These are phyloP conservation scores for Sinocyclocheilus rhinocerous DNA, from an alignment of 2,113 vertebrate genomes.

Conservation along the genomic window DNA sequence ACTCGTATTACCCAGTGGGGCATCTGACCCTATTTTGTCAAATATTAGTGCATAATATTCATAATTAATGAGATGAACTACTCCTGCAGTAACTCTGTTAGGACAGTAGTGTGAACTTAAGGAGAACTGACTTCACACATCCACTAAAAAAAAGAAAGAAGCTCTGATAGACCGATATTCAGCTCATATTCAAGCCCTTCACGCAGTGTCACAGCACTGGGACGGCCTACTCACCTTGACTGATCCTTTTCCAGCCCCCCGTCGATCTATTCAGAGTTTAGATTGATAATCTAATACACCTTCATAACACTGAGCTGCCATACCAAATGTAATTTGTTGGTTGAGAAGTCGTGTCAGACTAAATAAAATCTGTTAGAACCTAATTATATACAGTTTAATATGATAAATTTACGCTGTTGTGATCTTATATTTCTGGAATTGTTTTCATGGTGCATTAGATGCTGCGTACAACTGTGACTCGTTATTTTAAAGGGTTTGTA, in stretches of 20 bases:
- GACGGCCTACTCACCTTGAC: background rate
- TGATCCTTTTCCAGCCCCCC: background rate
- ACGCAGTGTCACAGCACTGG: background rate
- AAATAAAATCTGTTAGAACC: background rate
- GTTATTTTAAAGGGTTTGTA: no score
- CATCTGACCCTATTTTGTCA: background rate
- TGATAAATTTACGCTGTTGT: background rate
- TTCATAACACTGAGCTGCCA: background rate
- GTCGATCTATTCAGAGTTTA: background rate
- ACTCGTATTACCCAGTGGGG: no score
- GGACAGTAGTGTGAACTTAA: background rate
- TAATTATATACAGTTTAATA: background rate
- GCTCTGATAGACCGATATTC: background rate
- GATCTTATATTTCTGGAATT: background rate
- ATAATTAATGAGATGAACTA: background rate
- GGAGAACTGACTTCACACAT: background rate
- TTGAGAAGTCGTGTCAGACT: background rate
- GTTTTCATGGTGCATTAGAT: slow-evolving; percentile 22
- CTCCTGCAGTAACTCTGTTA: no score
- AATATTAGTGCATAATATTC: background rate
- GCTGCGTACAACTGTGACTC: no score
- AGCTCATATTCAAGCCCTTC: background rate
- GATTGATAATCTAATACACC: background rate
- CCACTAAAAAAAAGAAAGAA: background rate
- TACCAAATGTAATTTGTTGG: slow-evolving; percentile 20